Conservation (phyloP, 2,113 vertebrate genomes). For the Osmerus mordax region DNA sequence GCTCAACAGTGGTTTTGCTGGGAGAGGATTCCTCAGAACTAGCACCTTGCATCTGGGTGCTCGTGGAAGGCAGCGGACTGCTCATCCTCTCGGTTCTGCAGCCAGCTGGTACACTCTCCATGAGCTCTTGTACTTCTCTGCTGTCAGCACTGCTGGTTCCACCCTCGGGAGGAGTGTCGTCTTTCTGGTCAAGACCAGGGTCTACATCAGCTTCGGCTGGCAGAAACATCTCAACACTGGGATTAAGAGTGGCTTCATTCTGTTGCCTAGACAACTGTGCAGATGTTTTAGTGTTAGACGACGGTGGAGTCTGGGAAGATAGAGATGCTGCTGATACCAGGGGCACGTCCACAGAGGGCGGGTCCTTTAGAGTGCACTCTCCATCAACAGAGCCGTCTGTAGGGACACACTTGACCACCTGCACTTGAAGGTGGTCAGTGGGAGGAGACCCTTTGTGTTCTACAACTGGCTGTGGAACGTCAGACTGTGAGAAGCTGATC, state of each 20-base stretch:
- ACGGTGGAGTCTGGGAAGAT: slow-evolving; percentile 26
- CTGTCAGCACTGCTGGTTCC: slow-evolving; percentile 17
- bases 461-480: slow-evolving; percentile 27
- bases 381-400: slow-evolving; percentile 36
- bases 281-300: slow-evolving; percentile 25
- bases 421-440: slow-evolving; percentile 36
- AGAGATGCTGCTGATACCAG: slow-evolving; percentile 19
- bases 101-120: slow-evolving; percentile 29
- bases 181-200: slow-evolving; percentile 37
- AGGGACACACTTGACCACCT: slow-evolving; percentile 34
- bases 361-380: slow-evolving; percentile 50
- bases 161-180: slow-evolving; percentile 26
- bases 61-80: slow-evolving; percentile 50
- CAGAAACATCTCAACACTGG: slow-evolving; percentile 30
- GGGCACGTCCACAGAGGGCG: slow-evolving; percentile 25
- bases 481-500: slow-evolving; percentile 50
- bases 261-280: slow-evolving; percentile 30
- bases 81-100: slow-evolving; percentile 31
- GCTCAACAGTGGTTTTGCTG: slow-evolving; percentile 24
- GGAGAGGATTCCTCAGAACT: slow-evolving; percentile 42
- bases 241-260: slow-evolving; percentile 22
- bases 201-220: slow-evolving; percentile 21
- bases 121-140: slow-evolving; percentile 32
- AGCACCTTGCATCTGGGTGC: slow-evolving; percentile 36
- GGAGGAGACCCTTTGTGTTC: slow-evolving; percentile 44